Base-by-base conservation (phyloP, 1,140 invertebrate genomes). In the Danaus plexippus region DNA sequence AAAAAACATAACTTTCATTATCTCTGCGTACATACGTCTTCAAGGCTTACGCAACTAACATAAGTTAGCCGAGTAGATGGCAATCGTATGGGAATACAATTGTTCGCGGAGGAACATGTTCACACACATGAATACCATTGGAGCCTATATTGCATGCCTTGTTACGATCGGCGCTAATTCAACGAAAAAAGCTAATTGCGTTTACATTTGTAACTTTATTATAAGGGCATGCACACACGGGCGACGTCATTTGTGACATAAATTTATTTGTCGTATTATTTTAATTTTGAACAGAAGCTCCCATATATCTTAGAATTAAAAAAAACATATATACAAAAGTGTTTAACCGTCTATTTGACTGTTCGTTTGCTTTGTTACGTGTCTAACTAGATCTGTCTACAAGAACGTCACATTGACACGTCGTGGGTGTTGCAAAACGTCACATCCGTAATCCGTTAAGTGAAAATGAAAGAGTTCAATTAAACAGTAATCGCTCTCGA, bases 11-110 rank as follows among this genome's bases (percentile, higher is more conserved):
- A 69, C 73, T 79, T 77, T 80, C 75, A 73, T 77, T 81, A 75
- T 76, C 73, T 80, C 55, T 58, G 58, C 59, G 64, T 64, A 69
- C 66, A 83, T 72, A 78, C 77, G 79, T 85, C 81, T 81, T 79
- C 78, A 47, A 53, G 52, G 43, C 41, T 82, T 82, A 77, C 77
- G 73, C 73, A 80, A 84, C 56, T 46, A 46, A 61, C 61, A 64
- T 64, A 71, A 79, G 69, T 76, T 76, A 71, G 75, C 67, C 58
- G 57, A 66, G 63, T 62, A 59, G 77, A 81, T 81, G 76, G 71
- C 79, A 82, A 85, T 85, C 77, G 70, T 71, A 80, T 85, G 82
- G 72, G 82, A 85, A 83, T 56, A 57, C 55, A 46, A 85, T 85
- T 85, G 82, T 85, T 73, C 42, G 44, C 45, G 49, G 69, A 70